phyloP scores from a whole-genome alignment of 2,797 vertebrate species.

The Enteromius radiatus region DNA sequence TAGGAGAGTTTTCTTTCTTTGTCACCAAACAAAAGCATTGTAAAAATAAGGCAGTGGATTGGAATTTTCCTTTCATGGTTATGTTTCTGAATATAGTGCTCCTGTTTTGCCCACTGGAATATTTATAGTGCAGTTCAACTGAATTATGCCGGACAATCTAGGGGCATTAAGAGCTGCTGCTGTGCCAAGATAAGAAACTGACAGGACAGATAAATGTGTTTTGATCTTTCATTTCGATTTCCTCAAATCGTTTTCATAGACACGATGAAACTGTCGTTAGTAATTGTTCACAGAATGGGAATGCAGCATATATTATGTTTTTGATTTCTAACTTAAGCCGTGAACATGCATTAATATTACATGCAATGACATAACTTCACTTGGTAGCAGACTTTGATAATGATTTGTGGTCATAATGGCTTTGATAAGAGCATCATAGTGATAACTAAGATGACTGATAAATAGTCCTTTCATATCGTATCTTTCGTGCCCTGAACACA shows the following conservation, averaged over 20 bases:
- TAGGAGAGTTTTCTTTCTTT: slow-evolving; percentile 61
- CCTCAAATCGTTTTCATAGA: background rate
- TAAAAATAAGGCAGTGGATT: slow-evolving; percentile 15
- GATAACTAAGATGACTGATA: slow-evolving; percentile 33
- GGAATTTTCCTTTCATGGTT: slow-evolving; percentile 42
- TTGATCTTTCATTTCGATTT: slow-evolving; percentile 4
- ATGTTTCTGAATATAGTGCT: slow-evolving; percentile 10
- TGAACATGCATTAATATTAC: background rate
- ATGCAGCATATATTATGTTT: background rate
- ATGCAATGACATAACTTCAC: slow-evolving; percentile 12
- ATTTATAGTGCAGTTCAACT: slow-evolving; percentile 24
- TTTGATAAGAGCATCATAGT: slow-evolving; percentile 39
- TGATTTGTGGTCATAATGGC: slow-evolving; percentile 49
- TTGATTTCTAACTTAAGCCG: background rate
- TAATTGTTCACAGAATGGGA: slow-evolving; percentile 23
- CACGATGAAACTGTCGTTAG: slow-evolving; percentile 7
- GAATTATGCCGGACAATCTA: slow-evolving; percentile 58
- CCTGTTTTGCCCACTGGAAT: slow-evolving; percentile 15
- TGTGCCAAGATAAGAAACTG: slow-evolving; percentile 23
- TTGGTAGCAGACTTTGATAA: slow-evolving; percentile 31
- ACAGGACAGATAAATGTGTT: slow-evolving; percentile 22
- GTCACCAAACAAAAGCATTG: slow-evolving; percentile 51
- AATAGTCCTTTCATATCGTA: slow-evolving; percentile 23
- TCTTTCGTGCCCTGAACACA: background rate
- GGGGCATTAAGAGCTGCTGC: slow-evolving; percentile 55